Evolutionary conservation across 2,888 invertebrate species (phyloP), one percentile per base, ranked within the genome.

Genomic region (Ichneumoninae sp.): DNA sequence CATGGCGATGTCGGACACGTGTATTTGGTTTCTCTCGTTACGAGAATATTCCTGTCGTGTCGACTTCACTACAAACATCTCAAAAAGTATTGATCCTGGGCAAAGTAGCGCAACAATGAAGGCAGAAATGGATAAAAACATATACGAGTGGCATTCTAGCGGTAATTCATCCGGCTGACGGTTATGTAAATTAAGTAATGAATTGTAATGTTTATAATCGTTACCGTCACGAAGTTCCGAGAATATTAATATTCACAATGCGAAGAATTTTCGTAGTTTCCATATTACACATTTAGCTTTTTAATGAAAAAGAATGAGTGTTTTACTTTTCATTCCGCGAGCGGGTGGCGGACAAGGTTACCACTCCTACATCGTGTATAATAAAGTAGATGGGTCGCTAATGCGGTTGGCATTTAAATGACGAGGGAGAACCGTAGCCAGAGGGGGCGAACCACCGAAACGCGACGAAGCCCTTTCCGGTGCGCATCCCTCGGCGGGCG

Each of bases 341-440:
- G 22, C 44, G 44, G 33, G 73, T 44, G 60, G 44, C 3, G 16
- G 36, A 44, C 60, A 63, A n/a, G 36, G 22, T 47, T 66, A 65
- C 50, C n/a, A 26, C 26, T 26, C 33, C 22, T 50, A 30, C 26
- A 36, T 60, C 19, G 22, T 30, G 57, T 68, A 79, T 68, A 66
- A 77, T 71, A 57, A 19, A 33, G 50, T 66, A 74, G 81, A 63
- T 60, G 52, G 76, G 57, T 80, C 75, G 76, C 76, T 83, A 80
- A 85, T 83, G 80, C 73, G 85, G 88, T 88, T 92, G 91, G 88
- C 91, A 92, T 92, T 92, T 92, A 92, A 92, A 91, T 90, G 89
- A 92, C 91, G 90, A 86, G 87, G 84, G 86, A 83, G 86, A 85
- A 83, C 83, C 74, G 87, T 82, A 83, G 68, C 78, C 88, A 86